Percentiles rank a stretch among this genome's conserved stretches.
These are phyloP conservation scores for Alviniconcha marisindica DNA, from an alignment of 1,140 invertebrate species.

Conservation along the genomic window DNA sequence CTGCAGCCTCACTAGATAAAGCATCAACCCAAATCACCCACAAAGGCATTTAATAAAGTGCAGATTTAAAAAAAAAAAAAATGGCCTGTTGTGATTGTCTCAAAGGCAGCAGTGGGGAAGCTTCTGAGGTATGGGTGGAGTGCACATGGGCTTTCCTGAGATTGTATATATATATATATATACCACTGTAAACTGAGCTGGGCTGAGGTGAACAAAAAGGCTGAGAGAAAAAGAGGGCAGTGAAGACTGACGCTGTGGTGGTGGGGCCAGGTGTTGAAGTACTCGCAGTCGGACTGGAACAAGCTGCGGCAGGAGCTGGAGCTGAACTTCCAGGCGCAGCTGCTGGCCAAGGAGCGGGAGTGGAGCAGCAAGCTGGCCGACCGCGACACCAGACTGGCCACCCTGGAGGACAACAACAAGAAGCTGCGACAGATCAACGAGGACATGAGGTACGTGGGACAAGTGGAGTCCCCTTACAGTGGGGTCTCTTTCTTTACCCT, in stretches of 20 bases:
- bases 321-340: conserved; percentile 74
- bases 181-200: not conserved
- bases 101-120: too few species aligned
- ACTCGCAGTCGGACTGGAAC: conserved; percentile 67
- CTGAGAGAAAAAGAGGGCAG: not conserved
- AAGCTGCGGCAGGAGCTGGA: conserved; percentile 69
- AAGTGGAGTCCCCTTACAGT: too few species aligned
- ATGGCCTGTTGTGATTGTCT: too few species aligned
- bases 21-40: too few species aligned
- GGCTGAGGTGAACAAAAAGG: not conserved
- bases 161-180: not conserved
- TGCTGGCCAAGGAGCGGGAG: conserved; percentile 73
- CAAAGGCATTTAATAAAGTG: too few species aligned
- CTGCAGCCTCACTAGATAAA: too few species aligned
- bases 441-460: conserved; percentile 75
- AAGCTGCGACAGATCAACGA: conserved; percentile 73
- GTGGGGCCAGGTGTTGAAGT: conserved; percentile 60
- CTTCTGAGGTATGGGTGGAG: not conserved
- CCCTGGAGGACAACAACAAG: conserved; percentile 62
- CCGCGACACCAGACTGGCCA: conserved; percentile 62
- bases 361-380: conserved; percentile 63
- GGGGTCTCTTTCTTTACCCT: too few species aligned
- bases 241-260: not conserved
- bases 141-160: too few species aligned
- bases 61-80: too few species aligned